Conservation (phyloP, 2,113 vertebrate species). For the Clarias macrocephalus region DNA sequence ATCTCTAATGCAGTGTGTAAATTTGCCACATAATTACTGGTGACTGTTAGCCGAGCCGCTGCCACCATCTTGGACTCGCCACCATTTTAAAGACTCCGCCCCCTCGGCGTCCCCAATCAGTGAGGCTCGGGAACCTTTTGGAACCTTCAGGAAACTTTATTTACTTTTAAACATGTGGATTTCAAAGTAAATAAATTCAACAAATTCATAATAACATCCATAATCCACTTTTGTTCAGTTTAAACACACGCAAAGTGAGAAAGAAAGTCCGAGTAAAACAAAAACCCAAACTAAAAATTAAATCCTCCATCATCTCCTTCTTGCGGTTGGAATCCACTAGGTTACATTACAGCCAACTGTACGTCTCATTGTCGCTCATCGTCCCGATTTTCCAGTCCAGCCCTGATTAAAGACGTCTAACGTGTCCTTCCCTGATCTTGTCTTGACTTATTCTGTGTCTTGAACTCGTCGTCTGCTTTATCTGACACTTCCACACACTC, state of each 20-base stretch:
- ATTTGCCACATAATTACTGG: background rate
- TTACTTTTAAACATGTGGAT: background rate
- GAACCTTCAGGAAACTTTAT: background rate
- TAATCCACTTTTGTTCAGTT: background rate
- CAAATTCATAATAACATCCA: background rate
- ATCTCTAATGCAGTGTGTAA: background rate
- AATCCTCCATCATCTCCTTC: background rate
- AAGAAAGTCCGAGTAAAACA: too few relatives aligned
- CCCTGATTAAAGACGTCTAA: too few relatives aligned
- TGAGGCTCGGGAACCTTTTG: background rate
- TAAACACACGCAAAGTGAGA: background rate
- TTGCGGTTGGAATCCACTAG: too few relatives aligned
- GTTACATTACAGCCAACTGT: too few relatives aligned
- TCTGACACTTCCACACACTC: too few relatives aligned
- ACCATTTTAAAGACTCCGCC: background rate
- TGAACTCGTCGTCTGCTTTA: too few relatives aligned
- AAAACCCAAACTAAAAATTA: background rate
- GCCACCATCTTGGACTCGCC: background rate
- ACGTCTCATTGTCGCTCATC: too few relatives aligned
- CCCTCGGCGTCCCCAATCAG: background rate
- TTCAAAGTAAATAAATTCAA: background rate
- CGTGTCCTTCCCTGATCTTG: too few relatives aligned
- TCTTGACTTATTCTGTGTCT: too few relatives aligned
- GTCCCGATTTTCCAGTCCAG: too few relatives aligned
- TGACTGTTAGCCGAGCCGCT: background rate